Evolutionary conservation across 2,113 vertebrate genomes (phyloP).

Genomic region (Lepus timidus): DNA sequence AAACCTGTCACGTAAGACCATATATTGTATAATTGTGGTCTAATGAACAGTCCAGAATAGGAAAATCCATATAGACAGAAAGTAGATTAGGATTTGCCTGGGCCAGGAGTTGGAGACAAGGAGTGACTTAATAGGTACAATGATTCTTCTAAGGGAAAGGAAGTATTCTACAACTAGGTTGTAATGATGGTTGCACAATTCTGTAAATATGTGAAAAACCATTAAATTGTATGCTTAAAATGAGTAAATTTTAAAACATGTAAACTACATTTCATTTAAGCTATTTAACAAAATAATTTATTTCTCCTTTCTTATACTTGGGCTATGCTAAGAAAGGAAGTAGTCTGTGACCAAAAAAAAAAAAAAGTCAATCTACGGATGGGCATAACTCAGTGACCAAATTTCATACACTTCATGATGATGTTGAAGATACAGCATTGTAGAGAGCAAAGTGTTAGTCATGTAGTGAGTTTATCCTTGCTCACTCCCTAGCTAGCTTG

Average conservation of each 20-base stretch:
- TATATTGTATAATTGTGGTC: background rate
- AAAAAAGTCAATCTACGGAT: background rate
- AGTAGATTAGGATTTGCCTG: slow-evolving; percentile 5
- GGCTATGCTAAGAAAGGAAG: background rate
- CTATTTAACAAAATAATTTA: background rate
- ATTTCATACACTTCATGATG: background rate
- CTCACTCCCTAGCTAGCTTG: background rate
- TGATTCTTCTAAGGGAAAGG: background rate
- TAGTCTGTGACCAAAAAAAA: background rate
- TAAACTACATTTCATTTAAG: slow-evolving; percentile 5
- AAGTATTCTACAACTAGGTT: slow-evolving; percentile 5
- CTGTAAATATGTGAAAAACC: background rate
- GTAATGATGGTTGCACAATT: background rate
- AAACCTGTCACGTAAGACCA: background rate
- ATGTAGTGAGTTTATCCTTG: background rate
- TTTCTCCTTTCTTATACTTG: background rate
- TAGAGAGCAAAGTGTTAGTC: background rate
- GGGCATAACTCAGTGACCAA: background rate
- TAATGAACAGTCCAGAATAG: background rate
- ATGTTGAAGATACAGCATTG: background rate
- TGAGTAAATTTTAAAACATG: background rate
- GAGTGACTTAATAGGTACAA: background rate
- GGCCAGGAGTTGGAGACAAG: background rate
- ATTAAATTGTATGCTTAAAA: slow-evolving; percentile 16
- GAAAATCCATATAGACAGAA: slow-evolving; percentile 28